Evolutionary conservation across 2,888 invertebrate genomes (phyloP).

Genomic region (Xestia rhomboidea): DNA sequence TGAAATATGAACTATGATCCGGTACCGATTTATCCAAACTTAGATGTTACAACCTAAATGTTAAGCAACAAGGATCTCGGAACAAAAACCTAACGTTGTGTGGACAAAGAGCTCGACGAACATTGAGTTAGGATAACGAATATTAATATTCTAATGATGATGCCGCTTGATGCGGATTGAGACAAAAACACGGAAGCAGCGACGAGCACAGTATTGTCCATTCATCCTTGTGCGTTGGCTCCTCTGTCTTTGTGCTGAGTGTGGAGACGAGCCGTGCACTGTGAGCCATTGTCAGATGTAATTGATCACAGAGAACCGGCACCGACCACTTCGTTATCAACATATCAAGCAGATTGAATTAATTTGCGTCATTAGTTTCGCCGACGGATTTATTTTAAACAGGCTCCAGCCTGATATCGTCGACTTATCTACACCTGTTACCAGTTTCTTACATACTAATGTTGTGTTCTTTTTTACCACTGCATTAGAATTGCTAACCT

Average conservation of each 20-base stretch:
- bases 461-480: conserved; percentile 8
- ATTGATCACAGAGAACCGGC: conserved; percentile 72
- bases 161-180: conserved; percentile 81
- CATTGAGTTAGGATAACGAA: conserved; percentile 74
- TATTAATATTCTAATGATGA: conserved; percentile 88
- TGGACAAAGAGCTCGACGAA: conserved; percentile 76
- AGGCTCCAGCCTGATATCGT: conserved; percentile 36
- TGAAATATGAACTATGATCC: conserved; percentile 65
- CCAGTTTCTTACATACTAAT: conserved; percentile 14
- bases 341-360: conserved; percentile 69
- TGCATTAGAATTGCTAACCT: neutral
- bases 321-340: conserved; percentile 70
- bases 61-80: conserved; percentile 70
- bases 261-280: conserved; percentile 53
- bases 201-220: conserved; percentile 82
- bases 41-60: conserved; percentile 59
- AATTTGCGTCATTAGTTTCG: conserved; percentile 74
- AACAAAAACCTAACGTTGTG: conserved; percentile 68
- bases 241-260: conserved; percentile 68
- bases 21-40: conserved; percentile 65
- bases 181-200: conserved; percentile 87
- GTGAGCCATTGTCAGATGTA: conserved; percentile 65
- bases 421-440: conserved; percentile 14
- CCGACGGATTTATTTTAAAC: conserved; percentile 61
- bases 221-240: conserved; percentile 79